Percentiles rank a stretch among this genome's conserved stretches.
Evolutionary conservation across 2,113 vertebrate genomes (phyloP).

Genomic region (Bubo blakistoni): DNA sequence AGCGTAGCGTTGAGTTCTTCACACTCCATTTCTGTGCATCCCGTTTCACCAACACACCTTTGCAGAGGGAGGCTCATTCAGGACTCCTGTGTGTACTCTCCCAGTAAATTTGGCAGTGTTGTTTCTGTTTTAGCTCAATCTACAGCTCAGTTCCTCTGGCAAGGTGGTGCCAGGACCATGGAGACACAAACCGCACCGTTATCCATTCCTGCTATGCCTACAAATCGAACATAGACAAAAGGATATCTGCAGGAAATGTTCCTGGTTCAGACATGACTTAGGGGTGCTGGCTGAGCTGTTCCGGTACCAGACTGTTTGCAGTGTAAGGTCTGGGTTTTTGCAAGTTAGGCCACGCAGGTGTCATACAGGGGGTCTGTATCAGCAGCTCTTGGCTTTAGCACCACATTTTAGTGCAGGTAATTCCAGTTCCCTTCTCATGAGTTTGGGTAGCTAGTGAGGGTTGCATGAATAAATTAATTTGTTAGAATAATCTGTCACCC

Average conservation of each 20-base stretch:
- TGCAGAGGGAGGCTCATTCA: not conserved
- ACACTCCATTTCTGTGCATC: not conserved
- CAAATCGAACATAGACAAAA: not conserved
- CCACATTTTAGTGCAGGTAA: not conserved
- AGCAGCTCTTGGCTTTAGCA: not conserved
- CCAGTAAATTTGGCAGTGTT: not conserved
- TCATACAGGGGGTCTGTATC: not conserved
- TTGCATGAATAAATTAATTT: not conserved
- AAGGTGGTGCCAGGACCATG: not conserved
- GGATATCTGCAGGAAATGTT: not conserved
- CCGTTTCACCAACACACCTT: not conserved
- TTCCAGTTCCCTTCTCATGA: not conserved
- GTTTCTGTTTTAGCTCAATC: not conserved
- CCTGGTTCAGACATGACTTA: not conserved
- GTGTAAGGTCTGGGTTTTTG: not conserved
- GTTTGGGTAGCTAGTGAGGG: not conserved
- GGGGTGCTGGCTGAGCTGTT: not conserved
- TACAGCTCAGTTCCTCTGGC: not conserved
- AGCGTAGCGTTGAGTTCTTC: not conserved
- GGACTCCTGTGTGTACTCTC: not conserved
- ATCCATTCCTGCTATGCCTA: not conserved
- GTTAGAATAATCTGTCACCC: not conserved
- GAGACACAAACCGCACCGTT: not conserved
- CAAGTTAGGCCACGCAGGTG: not conserved
- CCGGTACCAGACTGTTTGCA: not conserved